phyloP scores from a whole-genome alignment of 2,797 vertebrate species.

The Enteromius mattozi region DNA sequence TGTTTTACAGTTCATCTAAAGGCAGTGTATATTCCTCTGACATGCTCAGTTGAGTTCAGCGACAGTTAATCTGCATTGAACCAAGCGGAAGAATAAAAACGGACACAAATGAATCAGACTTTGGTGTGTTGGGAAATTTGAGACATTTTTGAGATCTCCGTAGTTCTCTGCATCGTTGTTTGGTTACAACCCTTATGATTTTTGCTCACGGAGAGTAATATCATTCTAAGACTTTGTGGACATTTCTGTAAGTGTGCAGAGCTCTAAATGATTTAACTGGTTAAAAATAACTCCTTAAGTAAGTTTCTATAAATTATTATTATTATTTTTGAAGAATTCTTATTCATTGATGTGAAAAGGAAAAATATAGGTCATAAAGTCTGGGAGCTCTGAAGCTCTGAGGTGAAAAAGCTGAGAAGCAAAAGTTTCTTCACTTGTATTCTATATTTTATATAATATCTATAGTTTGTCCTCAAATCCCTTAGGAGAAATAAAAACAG shows the following conservation, averaged over 20 bases:
- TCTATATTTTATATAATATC: neutral
- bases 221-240: neutral
- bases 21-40: conserved; percentile 30
- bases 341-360: neutral
- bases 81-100: neutral
- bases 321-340: neutral
- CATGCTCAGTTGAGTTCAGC: conserved; percentile 12
- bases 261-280: conserved; percentile 1
- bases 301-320: neutral
- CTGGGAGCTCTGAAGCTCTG: neutral
- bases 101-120: neutral
- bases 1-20: conserved; percentile 37
- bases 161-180: too few species aligned
- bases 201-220: neutral
- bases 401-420: neutral
- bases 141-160: too few species aligned
- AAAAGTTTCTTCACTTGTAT: neutral
- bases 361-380: conserved; percentile 12
- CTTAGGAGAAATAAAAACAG: too few species aligned
- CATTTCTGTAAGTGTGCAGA: neutral
- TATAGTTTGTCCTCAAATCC: too few species aligned
- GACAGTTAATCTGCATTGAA: neutral
- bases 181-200: neutral
- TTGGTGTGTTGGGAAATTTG: too few species aligned
- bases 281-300: neutral